Base-by-base conservation (phyloP, 1,140 invertebrate genomes). In the Dreissena polymorpha region DNA sequence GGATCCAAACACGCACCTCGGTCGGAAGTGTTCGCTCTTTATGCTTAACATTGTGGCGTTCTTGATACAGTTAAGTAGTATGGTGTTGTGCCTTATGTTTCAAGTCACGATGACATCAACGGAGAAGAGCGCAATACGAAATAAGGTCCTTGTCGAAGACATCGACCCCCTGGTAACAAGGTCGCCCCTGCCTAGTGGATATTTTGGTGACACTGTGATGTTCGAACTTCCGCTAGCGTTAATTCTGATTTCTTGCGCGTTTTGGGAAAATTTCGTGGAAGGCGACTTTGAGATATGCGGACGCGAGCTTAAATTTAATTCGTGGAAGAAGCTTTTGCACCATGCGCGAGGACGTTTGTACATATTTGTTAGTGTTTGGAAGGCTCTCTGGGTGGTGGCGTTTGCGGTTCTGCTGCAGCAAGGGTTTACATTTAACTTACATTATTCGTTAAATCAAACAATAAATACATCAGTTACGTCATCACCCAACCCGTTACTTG, bases 251-350 rank as follows among this genome's bases (percentile, higher is more conserved):
- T 99, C 97, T 5, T 95, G 97, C 49, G 96, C 97, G 29, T 99
- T 97, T 97, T 99, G 98, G 98, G 98, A 99, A 93, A 99, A 99
- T 93, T 99, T 97, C 90, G 97, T 98, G 0, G 96, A 96, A 21
- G 39, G 95, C 95, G 85, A 90, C 75, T 60, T 88, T 65, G 57
- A 78, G 49, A 85, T 90, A 21, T 86, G 85, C 82, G 65, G 88
- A 50, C 68, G 85, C 21, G 80, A 65, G 25, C 67, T 90, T 49
- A 76, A 85, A 5, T 81, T 90, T 23, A 82, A 69, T 23, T 65
- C 85, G 51, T 90, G 88, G 89, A 90, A 88, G 71, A 87, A 87
- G 57, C 83, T 79, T 51, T 72, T 90, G 25, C 86, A 87, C 49
- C 77, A 84, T 14, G 83, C 87, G 5, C 57, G 90, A n/a, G 83